Evolutionary conservation across 2,797 vertebrate genomes (phyloP).

Genomic region (Dermochelys coriacea): DNA sequence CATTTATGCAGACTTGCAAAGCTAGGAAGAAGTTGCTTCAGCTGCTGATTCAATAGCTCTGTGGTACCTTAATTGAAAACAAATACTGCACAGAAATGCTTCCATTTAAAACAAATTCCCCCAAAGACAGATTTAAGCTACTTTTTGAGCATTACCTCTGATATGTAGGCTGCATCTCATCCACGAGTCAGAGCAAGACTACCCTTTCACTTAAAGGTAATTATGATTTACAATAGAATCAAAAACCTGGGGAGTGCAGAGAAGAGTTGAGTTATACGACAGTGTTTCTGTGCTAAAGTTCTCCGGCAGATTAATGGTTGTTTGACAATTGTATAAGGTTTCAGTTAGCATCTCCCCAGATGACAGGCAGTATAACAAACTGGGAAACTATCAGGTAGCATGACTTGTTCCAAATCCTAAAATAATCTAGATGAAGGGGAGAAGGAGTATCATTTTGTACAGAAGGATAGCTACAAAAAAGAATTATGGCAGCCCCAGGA

Average conservation of each 20-base stretch:
- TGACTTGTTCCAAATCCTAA: background rate
- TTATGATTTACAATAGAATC: background rate
- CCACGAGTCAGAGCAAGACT: background rate
- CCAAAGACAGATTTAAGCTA: background rate
- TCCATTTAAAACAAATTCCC: background rate
- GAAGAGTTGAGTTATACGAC: background rate
- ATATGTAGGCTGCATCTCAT: background rate
- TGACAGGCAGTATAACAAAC: background rate
- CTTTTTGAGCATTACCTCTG: background rate
- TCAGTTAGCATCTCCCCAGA: background rate
- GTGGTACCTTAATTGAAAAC: background rate
- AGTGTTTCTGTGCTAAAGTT: background rate
- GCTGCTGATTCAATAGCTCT: background rate
- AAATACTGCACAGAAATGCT: background rate
- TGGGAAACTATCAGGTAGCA: background rate
- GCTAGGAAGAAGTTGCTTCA: background rate
- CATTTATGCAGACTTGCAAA: background rate
- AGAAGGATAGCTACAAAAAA: background rate
- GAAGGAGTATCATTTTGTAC: conserved; percentile 2
- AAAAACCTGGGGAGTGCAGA: background rate
- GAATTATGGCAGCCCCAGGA: background rate
- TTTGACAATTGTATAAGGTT: background rate
- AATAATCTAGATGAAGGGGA: background rate
- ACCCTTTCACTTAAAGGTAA: background rate
- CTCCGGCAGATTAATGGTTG: background rate